Evolutionary conservation across 2,113 vertebrate species (phyloP).

Genomic region (Crotophaga sulcirostris): DNA sequence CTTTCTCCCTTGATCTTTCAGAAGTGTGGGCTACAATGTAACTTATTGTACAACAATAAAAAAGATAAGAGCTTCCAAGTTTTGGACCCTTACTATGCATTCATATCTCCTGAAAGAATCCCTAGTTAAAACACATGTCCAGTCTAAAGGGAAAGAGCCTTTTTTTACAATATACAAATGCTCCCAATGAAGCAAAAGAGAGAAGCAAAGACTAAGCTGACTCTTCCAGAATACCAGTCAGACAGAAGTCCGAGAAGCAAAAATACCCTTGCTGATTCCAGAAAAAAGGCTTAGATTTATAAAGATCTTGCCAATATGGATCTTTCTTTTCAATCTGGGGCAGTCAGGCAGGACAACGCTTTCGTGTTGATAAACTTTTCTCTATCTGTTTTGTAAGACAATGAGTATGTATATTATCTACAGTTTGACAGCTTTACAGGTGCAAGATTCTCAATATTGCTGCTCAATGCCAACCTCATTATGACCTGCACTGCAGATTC

Average conservation of each 20-base stretch:
- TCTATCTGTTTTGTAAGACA: background rate
- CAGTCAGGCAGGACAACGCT: background rate
- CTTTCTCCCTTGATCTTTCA: background rate
- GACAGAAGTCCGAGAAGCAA: background rate
- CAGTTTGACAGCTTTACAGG: slow-evolving; percentile 13
- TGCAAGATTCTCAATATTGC: background rate
- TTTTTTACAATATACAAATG: background rate
- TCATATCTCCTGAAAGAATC: background rate
- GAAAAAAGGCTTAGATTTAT: background rate
- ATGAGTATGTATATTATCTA: background rate
- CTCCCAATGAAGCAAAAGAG: background rate
- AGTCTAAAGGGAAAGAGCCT: background rate
- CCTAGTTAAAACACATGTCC: accelerated
- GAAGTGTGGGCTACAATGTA: background rate
- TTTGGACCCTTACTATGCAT: background rate
- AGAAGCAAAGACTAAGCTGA: background rate
- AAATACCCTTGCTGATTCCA: background rate
- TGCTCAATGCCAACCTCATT: background rate
- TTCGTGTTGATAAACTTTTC: background rate
- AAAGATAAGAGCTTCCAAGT: background rate
- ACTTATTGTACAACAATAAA: background rate
- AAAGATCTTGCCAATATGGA: background rate
- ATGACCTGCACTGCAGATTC: background rate
- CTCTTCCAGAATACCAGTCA: background rate
- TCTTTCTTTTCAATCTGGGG: background rate